phyloP scores from a whole-genome alignment of 2,888 invertebrate species.

The Dryocosmus kuriphilus region DNA sequence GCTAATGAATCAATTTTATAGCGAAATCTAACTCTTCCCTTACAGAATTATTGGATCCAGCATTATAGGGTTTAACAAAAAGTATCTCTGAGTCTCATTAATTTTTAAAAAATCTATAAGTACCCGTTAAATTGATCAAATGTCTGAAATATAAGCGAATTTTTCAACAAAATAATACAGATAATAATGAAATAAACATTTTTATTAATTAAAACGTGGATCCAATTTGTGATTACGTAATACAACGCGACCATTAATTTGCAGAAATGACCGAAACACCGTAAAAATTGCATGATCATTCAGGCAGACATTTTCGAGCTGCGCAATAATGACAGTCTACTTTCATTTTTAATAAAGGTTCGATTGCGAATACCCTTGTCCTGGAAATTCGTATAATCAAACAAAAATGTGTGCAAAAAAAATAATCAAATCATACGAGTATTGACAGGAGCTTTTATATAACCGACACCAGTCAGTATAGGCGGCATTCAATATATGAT shows the following conservation, averaged over 20 bases:
- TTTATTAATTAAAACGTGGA: not conserved
- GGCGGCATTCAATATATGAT: slow-evolving; percentile 36
- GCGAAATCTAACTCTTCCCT: not conserved
- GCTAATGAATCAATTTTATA: not conserved
- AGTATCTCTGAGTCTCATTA: not conserved
- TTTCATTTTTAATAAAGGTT: slow-evolving; percentile 27
- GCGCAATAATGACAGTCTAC: not conserved
- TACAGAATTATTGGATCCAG: not conserved
- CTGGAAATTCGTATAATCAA: slow-evolving; percentile 21
- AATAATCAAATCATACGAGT: slow-evolving; percentile 56
- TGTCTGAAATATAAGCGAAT: not conserved
- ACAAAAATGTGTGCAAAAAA: slow-evolving; percentile 25
- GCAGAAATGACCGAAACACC: not conserved
- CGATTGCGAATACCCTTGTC: not conserved
- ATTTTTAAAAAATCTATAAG: not conserved
- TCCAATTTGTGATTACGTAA: not conserved
- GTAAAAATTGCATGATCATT: slow-evolving; percentile 4
- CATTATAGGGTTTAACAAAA: not conserved
- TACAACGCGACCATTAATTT: not conserved
- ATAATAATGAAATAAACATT: not conserved
- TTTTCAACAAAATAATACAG: not conserved
- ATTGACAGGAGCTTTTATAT: slow-evolving; percentile 63
- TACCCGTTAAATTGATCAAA: not conserved
- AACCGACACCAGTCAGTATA: slow-evolving; percentile 53
- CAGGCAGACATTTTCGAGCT: not conserved